Percentiles rank a stretch among this genome's conserved stretches.
Evolutionary conservation across 2,888 invertebrate genomes (phyloP).

Genomic region (Chirona hameri): DNA sequence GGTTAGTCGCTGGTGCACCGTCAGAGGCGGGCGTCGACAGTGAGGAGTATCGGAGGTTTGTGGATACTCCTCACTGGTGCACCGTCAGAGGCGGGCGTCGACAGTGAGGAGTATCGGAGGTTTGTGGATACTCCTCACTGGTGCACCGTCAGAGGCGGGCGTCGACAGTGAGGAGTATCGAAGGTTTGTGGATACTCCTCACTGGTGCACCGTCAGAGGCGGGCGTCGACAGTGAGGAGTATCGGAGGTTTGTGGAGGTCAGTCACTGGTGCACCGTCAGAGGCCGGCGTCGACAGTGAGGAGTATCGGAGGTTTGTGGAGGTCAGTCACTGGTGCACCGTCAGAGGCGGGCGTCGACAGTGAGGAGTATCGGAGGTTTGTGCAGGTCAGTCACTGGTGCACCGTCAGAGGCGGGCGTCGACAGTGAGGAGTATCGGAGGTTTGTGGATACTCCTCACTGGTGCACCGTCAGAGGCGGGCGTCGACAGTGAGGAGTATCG

Average conservation of each 20-base stretch:
- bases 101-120: slow-evolving; percentile 63
- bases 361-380: slow-evolving; percentile 63
- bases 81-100: slow-evolving; percentile 67
- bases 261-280: no score
- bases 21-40: slow-evolving; percentile 67
- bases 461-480: slow-evolving; percentile 71
- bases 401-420: slow-evolving; percentile 67
- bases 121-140: no score
- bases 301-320: slow-evolving; percentile 64
- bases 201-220: no score
- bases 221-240: slow-evolving; percentile 65
- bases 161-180: slow-evolving; percentile 65
- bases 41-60: slow-evolving; percentile 63
- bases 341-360: slow-evolving; percentile 67
- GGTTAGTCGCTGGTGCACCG: no score
- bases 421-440: slow-evolving; percentile 63
- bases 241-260: slow-evolving; percentile 61
- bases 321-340: no score
- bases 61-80: no score
- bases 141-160: slow-evolving; percentile 71
- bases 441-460: no score
- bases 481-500: slow-evolving; percentile 65
- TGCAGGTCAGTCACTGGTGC: no score
- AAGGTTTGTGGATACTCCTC: slow-evolving; percentile 61
- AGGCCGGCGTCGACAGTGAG: slow-evolving; percentile 64